Evolutionary conservation across 2,113 vertebrate species (phyloP), one percentile per base, ranked within the genome.

Genomic region (Caracal caracal): DNA sequence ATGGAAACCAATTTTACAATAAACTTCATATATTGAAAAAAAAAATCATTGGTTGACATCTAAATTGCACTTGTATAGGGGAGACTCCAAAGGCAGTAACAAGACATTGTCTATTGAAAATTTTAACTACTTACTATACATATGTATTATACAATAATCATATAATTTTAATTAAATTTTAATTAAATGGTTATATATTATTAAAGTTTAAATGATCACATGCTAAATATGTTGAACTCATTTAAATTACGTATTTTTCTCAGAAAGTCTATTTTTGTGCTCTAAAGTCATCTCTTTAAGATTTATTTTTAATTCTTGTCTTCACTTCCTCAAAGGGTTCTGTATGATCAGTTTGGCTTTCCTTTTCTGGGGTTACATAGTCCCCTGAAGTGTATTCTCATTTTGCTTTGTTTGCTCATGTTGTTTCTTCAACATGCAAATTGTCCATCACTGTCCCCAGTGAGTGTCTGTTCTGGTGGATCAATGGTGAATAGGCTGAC

Each of bases 31-130:
- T 43, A 43, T 43, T 43, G 43, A 43, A 43, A 43, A 43, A 43
- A 43, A 43, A 43, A 43, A 80, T 87, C 40, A 40, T 17, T 76
- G 33, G 33, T 10, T 59, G 17, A 83, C 49, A 24, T 90, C 71
- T 49, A 87, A 86, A 66, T 40, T 71, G 20, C 33, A 90, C 30
- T 90, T 82, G 76, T 11, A 68, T 78, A 96, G 10, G 22, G 35
- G 33, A 75, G 33, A 51, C 2, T 28, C 33, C 66, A 85, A 43
- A 90, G 28, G 22, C 59, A 83, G 47, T 61, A 84, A 78, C 68
- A 93, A 70, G 33, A 84, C 82, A 71, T 61, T 93, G 37, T 89
- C 49, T 81, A 30, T 33, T 90, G 53, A 97, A 79, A 88, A 61
- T 22, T 88, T 81, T 59, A 63, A 66, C 43, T 22, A 53, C 20